Evolutionary conservation across 1,140 invertebrate species (phyloP).

Genomic region (Conopomorpha cramerella): DNA sequence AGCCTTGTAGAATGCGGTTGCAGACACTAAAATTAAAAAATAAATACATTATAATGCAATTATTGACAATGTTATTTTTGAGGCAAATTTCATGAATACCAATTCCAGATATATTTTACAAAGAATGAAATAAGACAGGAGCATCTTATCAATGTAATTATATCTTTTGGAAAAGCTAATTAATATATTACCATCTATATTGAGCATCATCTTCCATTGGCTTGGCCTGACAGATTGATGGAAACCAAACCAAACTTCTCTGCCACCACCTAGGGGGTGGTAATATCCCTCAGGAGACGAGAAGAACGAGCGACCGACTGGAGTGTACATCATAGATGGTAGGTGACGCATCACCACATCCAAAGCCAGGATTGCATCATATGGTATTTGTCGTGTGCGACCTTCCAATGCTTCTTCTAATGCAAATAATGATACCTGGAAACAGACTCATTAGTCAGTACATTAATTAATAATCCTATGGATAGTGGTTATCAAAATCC

Average conservation of each 20-base stretch:
- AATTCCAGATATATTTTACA: too few relatives aligned
- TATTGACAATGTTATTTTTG: too few relatives aligned
- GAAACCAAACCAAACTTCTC: conserved; percentile 99
- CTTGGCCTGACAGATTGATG: conserved; percentile 99
- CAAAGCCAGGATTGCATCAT: conserved; percentile 95
- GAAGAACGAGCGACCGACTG: conserved; percentile 98
- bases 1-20: conserved; percentile 99
- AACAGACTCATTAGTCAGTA: too few relatives aligned
- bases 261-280: conserved; percentile 95
- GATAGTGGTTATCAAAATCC: too few relatives aligned
- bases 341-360: conserved; percentile 99
- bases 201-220: conserved; percentile 99
- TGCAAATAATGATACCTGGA: conserved; percentile 90
- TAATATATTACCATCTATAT: conserved; percentile 88
- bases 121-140: too few relatives aligned
- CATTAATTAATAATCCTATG: too few relatives aligned
- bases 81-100: too few relatives aligned
- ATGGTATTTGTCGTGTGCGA: conserved; percentile 95
- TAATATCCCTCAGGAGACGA: conserved; percentile 98
- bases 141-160: too few relatives aligned
- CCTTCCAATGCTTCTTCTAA: conserved; percentile 98
- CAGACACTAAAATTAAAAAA: conserved; percentile 81
- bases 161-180: not conserved
- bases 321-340: conserved; percentile 99
- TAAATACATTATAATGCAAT: conserved; percentile 2